Base-by-base conservation (phyloP, 2,797 vertebrate species). In the Dallia pectoralis region DNA sequence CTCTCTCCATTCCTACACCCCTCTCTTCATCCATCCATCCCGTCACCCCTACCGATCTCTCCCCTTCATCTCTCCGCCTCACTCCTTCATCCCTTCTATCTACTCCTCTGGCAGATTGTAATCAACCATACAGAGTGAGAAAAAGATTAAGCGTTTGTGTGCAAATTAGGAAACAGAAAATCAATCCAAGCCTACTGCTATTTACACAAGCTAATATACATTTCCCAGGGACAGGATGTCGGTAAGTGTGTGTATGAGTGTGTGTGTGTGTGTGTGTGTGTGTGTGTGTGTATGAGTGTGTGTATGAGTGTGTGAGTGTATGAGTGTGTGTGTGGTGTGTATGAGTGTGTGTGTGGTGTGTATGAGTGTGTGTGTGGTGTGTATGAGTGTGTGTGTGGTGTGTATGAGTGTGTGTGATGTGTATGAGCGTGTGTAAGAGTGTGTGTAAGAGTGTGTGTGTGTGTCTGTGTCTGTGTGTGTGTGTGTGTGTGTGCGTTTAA, bases 171-270 rank as follows among this genome's bases (percentile, higher is more conserved):
- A 9, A 75, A 71, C 48, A 74, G 63, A 74, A 79, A 71, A 80
- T 77, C 47, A 67, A 81, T 80, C 56, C 47, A 16, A 71, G 71
- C 69, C 74, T 73, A 78, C 76, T 74, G 64, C 74, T 76, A 72
- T 76, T 81, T 74, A 78, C 64, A 71, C 73, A 76, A 71, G 72
- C 59, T 72, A 71, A 81, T 81, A 79, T 76, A 69, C 59, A 81
- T 74, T 71, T 79, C 49, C 77, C 71, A 44, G 68, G 72, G 59
- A 74, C 44, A 62, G 65, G 48, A 22, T 22, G 30, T 56, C 29
- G 18, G 63, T 27, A 8, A 30, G 47, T 51, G 44, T 49, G 67
- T 30, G 47, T 30, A 8, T 61, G 61, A 40, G 62, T 71, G 53
- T 67, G 68, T 70, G 51, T 49, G 27, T 66, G 71, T 40, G 12